These are phyloP conservation scores for Amblyjoppa proteus DNA, from an alignment of 2,888 invertebrate species.

Conservation along the genomic window DNA sequence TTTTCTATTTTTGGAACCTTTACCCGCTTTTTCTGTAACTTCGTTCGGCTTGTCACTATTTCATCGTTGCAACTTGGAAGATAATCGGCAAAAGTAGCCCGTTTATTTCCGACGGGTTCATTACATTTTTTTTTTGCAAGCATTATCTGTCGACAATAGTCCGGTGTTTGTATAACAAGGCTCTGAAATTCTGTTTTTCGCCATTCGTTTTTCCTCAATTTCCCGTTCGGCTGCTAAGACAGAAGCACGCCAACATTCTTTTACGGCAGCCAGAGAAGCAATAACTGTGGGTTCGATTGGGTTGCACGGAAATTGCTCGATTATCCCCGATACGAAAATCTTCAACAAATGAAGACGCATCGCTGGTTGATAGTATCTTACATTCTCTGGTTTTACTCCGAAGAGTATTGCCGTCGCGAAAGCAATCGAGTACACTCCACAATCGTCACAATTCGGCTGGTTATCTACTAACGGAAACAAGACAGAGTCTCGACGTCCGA, in stretches of 20 bases:
- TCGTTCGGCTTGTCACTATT: not conserved
- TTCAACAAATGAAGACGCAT: slow-evolving; percentile 3
- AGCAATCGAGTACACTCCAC: slow-evolving; percentile 16
- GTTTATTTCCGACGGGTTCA: not conserved
- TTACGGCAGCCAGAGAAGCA: not conserved
- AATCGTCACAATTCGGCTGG: slow-evolving; percentile 23
- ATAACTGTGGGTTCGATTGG: slow-evolving; percentile 9
- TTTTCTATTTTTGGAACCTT: not conserved
- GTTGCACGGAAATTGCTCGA: slow-evolving; percentile 3
- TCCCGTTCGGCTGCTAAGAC: not conserved
- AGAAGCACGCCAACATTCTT: not conserved
- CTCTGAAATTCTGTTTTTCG: not conserved
- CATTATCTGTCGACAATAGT: not conserved
- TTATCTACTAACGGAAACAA: slow-evolving; percentile 11
- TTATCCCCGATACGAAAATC: not conserved
- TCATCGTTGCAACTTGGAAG: not conserved
- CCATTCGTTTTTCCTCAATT: not conserved
- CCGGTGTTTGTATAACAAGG: not conserved
- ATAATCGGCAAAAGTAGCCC: slow-evolving; percentile 4
- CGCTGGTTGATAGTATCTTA: not conserved
- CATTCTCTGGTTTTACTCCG: slow-evolving; percentile 1
- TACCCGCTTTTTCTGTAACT: slow-evolving; percentile 1
- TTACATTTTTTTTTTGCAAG: not conserved
- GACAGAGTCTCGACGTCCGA: not conserved
- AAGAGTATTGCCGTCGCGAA: slow-evolving; percentile 21